Base-by-base conservation (phyloP, 2,888 invertebrate species). In the Alviniconcha strummeri region DNA sequence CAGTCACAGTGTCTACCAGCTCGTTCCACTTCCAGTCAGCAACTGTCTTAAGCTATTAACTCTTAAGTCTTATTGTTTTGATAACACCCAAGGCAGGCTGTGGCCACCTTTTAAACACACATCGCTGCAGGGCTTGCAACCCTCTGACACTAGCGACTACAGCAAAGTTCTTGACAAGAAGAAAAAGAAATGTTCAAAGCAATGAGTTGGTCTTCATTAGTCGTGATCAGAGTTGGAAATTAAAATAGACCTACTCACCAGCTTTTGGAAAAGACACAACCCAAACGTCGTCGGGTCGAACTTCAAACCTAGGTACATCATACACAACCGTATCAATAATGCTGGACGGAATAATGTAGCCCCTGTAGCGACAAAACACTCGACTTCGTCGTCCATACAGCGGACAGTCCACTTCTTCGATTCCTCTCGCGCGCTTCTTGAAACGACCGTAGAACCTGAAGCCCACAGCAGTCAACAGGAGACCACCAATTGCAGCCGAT, bases 211-310 rank as follows among this genome's bases (percentile, higher is more conserved):
- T 36, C 36, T 36, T 36, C 36, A 36, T 36, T 36, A 36, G 36
- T 36, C 36, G 36, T 36, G 36, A 36, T 36, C 3, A 36, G 36
- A 36, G 36, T 36, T 36, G 3, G 36, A 36, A 36, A 36, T 36
- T 36, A 36, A 36, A 36, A 36, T 3, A 36, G 36, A 36, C 36
- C 36, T 36, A 17, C 64, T 19, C 92, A 97, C 98, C 98, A 89
- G 98, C 97, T 90, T 97, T 95, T 0, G 98, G 98, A 94, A 96
- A 98, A 19, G 97, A 97, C 72, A 97, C 95, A 92, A 98, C 95
- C 97, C 97, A 97, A 0, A 97, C 95, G 93, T 98, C 98, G 89
- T 96, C 96, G 7, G 96, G 95, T 84, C 95, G 94, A 1, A 97
- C 95, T 85, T 96, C 95, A 93, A 97, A 95, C 84, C 96, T 95